These are phyloP conservation scores for Lycaon pictus DNA, from an alignment of 2,113 vertebrate genomes.

Conservation along the genomic window DNA sequence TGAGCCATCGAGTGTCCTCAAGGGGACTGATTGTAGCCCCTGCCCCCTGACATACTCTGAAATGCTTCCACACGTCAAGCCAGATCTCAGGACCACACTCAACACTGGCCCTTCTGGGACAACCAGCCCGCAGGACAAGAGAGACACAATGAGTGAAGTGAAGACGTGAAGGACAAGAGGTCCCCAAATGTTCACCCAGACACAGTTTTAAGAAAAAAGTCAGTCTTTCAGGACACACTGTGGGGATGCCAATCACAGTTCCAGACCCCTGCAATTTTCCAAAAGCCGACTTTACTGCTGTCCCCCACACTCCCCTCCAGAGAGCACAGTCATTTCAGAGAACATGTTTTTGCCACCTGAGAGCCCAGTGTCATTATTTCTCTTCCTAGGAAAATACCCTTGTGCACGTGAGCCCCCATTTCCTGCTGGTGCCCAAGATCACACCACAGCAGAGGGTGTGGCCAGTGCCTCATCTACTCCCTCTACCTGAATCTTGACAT, in stretches of 20 bases:
- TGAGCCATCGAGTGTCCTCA: rapidly evolving
- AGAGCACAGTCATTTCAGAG: rapidly evolving
- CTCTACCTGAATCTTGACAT: neutral
- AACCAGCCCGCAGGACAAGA: neutral
- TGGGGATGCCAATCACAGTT: neutral
- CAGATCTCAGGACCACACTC: rapidly evolving
- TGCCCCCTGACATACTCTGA: neutral
- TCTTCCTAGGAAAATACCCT: no score
- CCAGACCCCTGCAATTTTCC: neutral
- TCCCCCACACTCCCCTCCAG: neutral
- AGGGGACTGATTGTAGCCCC: neutral
- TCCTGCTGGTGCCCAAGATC: neutral
- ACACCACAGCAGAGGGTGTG: rapidly evolving
- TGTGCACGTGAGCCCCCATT: rapidly evolving
- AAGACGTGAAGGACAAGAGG: neutral
- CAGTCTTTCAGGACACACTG: neutral
- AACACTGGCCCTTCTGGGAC: neutral
- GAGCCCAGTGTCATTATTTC: neutral
- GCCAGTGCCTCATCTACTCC: rapidly evolving
- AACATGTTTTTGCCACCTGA: neutral
- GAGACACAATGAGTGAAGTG: neutral
- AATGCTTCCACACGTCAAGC: rapidly evolving
- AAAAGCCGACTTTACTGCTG: neutral
- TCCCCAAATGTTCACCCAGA: neutral
- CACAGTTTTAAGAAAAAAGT: neutral